phyloP scores from a whole-genome alignment of 2,888 invertebrate species.

The Callimorpha dominula region DNA sequence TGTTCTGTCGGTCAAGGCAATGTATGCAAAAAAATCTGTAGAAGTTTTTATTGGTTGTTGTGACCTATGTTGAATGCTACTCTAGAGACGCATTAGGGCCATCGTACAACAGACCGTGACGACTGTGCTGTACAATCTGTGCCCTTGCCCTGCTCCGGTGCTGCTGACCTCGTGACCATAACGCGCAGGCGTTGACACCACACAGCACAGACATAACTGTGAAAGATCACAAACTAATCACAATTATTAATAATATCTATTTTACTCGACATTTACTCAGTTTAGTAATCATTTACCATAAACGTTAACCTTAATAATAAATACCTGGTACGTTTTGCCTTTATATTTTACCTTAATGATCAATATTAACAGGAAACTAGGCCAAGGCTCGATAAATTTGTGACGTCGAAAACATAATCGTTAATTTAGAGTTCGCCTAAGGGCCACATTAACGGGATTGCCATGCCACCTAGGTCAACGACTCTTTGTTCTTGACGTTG shows the following conservation, averaged over 20 bases:
- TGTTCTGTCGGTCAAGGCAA: slow-evolving; percentile 36
- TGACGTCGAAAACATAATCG: slow-evolving; percentile 68
- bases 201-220: slow-evolving; percentile 38
- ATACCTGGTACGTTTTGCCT: neutral
- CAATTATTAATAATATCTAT: slow-evolving; percentile 3
- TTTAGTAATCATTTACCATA: slow-evolving; percentile 18
- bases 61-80: slow-evolving; percentile 34
- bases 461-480: slow-evolving; percentile 76
- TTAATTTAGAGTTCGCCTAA: slow-evolving; percentile 57
- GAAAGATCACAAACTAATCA: slow-evolving; percentile 20
- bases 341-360: slow-evolving; percentile 33
- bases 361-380: slow-evolving; percentile 56
- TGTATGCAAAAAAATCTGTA: slow-evolving; percentile 34
- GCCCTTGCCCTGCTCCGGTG: slow-evolving; percentile 65
- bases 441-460: slow-evolving; percentile 68
- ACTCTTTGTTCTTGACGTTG: slow-evolving; percentile 72
- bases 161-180: slow-evolving; percentile 60
- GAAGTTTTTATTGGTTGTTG: slow-evolving; percentile 36
- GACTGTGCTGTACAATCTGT: slow-evolving; percentile 45
- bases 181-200: slow-evolving; percentile 49
- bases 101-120: slow-evolving; percentile 49
- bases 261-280: slow-evolving; percentile 19
- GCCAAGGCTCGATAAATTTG: slow-evolving; percentile 69
- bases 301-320: slow-evolving; percentile 30
- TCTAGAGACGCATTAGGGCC: slow-evolving; percentile 47